These are phyloP conservation scores for Mercenaria mercenaria DNA, from an alignment of 1,140 invertebrate genomes.

Conservation along the genomic window DNA sequence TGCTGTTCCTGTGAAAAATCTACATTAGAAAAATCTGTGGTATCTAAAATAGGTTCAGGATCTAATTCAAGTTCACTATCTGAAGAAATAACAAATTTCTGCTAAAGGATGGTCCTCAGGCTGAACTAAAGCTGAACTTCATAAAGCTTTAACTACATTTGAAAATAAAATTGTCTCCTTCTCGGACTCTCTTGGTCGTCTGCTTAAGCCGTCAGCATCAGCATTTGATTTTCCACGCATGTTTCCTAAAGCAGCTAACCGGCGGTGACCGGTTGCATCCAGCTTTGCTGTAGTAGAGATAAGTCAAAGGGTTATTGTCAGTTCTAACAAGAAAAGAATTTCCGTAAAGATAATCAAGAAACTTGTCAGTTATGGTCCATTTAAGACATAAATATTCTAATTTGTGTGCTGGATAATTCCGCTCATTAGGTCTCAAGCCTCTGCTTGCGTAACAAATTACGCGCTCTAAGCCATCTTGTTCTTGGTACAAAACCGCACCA, in stretches of 20 bases:
- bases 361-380: constrained; percentile 55
- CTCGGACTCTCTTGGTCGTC: not conserved
- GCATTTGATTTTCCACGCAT: not conserved
- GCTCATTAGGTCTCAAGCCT: constrained; percentile 12
- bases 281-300: not conserved
- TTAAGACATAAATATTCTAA: constrained; percentile 54
- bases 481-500: constrained; percentile 61
- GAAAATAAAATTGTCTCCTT: not conserved
- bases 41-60: not conserved
- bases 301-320: constrained; percentile 42
- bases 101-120: not conserved
- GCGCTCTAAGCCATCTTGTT: too few species aligned
- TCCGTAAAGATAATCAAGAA: constrained; percentile 48
- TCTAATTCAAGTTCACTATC: not conserved
- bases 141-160: not conserved
- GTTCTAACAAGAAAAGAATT: not conserved
- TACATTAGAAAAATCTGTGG: not conserved
- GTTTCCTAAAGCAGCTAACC: not conserved
- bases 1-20: constrained; percentile 1
- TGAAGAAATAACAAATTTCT: not conserved
- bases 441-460: constrained; percentile 54
- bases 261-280: constrained; percentile 30
- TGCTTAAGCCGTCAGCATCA: not conserved
- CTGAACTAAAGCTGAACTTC: not conserved
- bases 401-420: constrained; percentile 59